phyloP scores from a whole-genome alignment of 2,888 invertebrate species.

The Nysson spinosus region DNA sequence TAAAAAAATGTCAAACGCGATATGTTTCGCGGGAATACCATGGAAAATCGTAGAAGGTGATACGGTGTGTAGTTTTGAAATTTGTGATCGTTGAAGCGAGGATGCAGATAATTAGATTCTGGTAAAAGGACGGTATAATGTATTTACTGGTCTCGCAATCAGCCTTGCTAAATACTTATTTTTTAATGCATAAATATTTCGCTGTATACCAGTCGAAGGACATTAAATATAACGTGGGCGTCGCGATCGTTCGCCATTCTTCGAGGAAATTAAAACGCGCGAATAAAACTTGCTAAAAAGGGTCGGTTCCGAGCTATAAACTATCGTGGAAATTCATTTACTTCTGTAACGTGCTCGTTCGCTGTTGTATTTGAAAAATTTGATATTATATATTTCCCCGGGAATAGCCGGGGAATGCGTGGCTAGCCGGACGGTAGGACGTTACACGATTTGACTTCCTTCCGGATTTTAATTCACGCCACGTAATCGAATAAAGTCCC shows the following conservation, averaged over 20 bases:
- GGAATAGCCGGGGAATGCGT: no score
- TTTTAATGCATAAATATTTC: background rate
- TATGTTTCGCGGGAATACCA: constrained; percentile 18
- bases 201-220: no score
- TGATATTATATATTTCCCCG: no score
- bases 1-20: constrained; percentile 25
- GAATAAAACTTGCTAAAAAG: no score
- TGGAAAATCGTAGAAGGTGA: constrained; percentile 18
- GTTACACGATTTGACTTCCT: constrained; percentile 9
- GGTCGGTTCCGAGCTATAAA: no score
- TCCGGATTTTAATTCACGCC: constrained; percentile 16
- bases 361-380: no score
- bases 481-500: constrained; percentile 19
- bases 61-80: background rate
- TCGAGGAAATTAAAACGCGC: no score
- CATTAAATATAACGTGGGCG: no score
- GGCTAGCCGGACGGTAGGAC: no score
- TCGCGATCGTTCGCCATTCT: no score
- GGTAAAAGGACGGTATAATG: constrained; percentile 1
- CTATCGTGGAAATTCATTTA: no score
- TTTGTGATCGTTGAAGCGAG: background rate
- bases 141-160: background rate
- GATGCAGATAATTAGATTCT: constrained; percentile 3
- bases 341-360: no score
- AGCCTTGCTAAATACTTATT: background rate